Evolutionary conservation across 2,113 vertebrate genomes (phyloP), one percentile per base, ranked within the genome.

Genomic region (Chionodraco myersi): DNA sequence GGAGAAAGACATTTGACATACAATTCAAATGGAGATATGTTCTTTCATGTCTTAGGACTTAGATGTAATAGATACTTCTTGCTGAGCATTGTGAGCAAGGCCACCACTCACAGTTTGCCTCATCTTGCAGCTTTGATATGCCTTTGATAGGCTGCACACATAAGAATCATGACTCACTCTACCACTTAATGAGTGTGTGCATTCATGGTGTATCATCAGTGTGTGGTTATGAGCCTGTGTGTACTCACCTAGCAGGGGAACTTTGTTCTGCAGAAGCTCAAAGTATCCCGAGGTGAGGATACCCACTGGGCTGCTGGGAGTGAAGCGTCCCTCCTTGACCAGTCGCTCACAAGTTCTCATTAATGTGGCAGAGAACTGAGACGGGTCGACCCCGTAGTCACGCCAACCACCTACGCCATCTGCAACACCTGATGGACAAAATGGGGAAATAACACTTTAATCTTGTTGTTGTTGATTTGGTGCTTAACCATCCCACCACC

Each of bases 401-500:
- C 98, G 95, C 98, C 98, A 99, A 87, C 98, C 98, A 18, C 98
- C 98, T 0, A 99, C 98, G 0, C 98, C 98, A 89, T 99, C 98
- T 30, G 98, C 98, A 52, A 99, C 98, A 14, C 98, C 98, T 99
- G 82, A 63, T 69, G 83, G 45, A 64, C 18, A 49, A 74, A 68
- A 16, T 2, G 49, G 45, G 8, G 0, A 30, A 26, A 56, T 6
- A 18, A 0, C 18, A 4, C 6, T 47, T 60, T 8, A 5, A 14
- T 54, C 14, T 48, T 23, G 23, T 23, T 58, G 21, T 57, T 58
- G 23, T 65, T 54, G 36, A 6, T 41, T 47, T 36, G 34, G 4
- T 69, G 23, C 23, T 58, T 12, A 49, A 5, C 5, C 18, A 23
- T 51, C 44, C 3, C 13, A 10, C 11, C 8, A 16, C 1, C 14